Evolutionary conservation across 2,113 vertebrate species (phyloP).

Genomic region (Todiramphus chloris): DNA sequence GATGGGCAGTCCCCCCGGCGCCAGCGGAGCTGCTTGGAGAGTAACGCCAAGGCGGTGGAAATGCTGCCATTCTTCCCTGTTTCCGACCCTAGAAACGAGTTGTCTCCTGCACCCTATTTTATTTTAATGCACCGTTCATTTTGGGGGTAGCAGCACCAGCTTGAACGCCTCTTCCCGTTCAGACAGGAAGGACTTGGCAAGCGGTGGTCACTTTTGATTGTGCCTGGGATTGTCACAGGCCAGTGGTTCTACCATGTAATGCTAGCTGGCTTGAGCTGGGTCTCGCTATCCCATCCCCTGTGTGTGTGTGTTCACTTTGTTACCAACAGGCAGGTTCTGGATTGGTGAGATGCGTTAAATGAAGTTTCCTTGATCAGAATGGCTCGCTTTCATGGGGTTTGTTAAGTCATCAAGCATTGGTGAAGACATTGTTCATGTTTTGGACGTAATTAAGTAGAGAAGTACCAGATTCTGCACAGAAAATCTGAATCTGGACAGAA

Average conservation of each 20-base stretch:
- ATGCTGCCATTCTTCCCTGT: neutral
- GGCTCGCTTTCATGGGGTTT: neutral
- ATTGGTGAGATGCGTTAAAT: neutral
- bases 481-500: neutral
- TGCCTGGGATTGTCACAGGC: neutral
- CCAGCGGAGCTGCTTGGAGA: neutral
- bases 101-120: neutral
- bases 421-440: neutral
- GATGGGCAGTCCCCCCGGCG: neutral
- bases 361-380: neutral
- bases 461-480: neutral
- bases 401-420: neutral
- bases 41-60: neutral
- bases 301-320: fast-evolving
- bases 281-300: fast-evolving
- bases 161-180: neutral
- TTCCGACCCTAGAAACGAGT: neutral
- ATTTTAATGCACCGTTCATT: neutral
- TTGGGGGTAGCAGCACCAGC: neutral
- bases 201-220: neutral
- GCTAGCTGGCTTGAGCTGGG: neutral
- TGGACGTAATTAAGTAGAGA: neutral
- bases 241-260: neutral
- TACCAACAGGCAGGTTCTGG: neutral
- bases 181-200: neutral